Conservation (phyloP, 2,888 invertebrate species). For the Thecocarcelia acutangulata region DNA sequence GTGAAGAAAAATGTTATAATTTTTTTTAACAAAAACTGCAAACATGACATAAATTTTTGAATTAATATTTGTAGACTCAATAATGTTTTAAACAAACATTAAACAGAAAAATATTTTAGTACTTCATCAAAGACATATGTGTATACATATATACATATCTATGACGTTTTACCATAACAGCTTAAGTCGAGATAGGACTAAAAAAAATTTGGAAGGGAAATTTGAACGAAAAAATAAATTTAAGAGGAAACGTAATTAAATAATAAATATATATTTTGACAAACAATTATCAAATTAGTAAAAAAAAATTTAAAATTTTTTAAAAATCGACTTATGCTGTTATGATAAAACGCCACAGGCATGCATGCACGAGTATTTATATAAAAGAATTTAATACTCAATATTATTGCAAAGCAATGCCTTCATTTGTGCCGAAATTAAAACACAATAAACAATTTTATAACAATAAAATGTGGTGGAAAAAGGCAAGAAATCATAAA, state of each 20-base stretch:
- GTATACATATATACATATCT: too few species aligned
- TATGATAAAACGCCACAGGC: neutral
- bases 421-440: slow-evolving; percentile 32
- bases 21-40: slow-evolving; percentile 36
- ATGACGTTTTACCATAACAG: too few species aligned
- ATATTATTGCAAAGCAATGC: too few species aligned
- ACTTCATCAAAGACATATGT: slow-evolving; percentile 16
- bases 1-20: slow-evolving; percentile 7
- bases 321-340: too few species aligned
- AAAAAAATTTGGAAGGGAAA: too few species aligned
- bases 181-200: too few species aligned
- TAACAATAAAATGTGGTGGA: neutral
- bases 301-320: too few species aligned
- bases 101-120: neutral
- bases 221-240: too few species aligned
- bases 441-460: slow-evolving; percentile 25
- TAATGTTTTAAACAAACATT: slow-evolving; percentile 26
- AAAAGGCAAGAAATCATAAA: slow-evolving; percentile 39
- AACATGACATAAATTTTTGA: slow-evolving; percentile 28
- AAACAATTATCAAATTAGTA: too few species aligned
- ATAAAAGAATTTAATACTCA: too few species aligned
- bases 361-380: neutral
- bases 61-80: slow-evolving; percentile 17
- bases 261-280: too few species aligned
- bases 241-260: too few species aligned